Percentiles rank a stretch among this genome's conserved stretches.
Conservation (phyloP, 2,113 vertebrate genomes). For the Naja naja region DNA sequence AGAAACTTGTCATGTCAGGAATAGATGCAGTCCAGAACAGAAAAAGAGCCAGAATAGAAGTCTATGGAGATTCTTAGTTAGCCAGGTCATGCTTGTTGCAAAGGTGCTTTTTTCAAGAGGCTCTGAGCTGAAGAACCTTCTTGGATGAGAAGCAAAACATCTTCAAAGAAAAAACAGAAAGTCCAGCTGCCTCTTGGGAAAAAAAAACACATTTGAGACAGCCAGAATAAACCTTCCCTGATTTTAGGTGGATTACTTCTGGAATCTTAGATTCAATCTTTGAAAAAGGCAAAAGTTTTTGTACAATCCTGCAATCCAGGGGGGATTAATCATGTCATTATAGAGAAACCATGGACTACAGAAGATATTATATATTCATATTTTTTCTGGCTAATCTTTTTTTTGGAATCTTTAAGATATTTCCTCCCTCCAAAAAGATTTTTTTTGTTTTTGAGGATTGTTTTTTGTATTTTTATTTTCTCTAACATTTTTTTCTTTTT, state of each 20-base stretch:
- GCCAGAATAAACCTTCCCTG: neutral
- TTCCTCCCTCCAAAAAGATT: neutral
- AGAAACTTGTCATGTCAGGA: neutral
- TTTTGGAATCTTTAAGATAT: neutral
- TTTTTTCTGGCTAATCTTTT: neutral
- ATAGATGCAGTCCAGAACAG: neutral
- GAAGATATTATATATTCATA: neutral
- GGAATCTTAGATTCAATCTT: neutral
- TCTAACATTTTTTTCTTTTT: too few relatives aligned
- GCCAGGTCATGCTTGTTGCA: too few relatives aligned
- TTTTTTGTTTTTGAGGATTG: neutral
- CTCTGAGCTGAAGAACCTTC: too few relatives aligned
- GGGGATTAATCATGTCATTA: neutral
- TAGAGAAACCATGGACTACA: neutral
- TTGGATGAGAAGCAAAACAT: too few relatives aligned
- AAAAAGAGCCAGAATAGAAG: neutral
- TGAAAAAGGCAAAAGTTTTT: neutral
- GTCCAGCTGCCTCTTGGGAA: too few relatives aligned
- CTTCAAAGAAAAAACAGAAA: too few relatives aligned
- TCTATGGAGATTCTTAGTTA: too few relatives aligned
- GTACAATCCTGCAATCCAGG: neutral
- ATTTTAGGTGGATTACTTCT: neutral
- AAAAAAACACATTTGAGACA: neutral
- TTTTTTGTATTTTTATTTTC: neutral
- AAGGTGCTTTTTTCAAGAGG: too few relatives aligned